These are phyloP conservation scores for Hipposideros larvatus DNA, from an alignment of 2,797 vertebrate genomes.

Conservation along the genomic window DNA sequence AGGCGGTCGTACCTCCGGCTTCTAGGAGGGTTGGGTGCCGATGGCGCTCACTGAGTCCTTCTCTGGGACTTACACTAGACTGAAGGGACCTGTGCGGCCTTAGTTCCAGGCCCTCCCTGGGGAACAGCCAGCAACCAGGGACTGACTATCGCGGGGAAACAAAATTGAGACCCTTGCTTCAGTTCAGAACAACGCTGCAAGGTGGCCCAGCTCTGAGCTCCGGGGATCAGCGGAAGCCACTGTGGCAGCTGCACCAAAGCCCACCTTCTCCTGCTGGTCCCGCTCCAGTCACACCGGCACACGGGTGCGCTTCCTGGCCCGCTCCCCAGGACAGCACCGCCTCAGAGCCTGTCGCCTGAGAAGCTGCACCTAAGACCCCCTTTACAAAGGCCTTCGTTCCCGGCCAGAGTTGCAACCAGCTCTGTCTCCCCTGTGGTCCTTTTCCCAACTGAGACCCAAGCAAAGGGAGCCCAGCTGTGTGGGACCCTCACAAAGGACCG, in stretches of 20 bases:
- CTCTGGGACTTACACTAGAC: background rate
- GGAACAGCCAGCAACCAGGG: background rate
- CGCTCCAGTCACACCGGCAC: background rate
- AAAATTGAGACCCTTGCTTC: background rate
- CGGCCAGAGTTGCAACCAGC: no score
- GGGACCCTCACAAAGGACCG: background rate
- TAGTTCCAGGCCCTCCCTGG: background rate
- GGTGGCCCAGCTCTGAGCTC: background rate
- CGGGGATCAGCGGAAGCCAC: background rate
- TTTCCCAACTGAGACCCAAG: background rate
- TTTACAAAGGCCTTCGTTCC: background rate
- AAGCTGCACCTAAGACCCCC: background rate
- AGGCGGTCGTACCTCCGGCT: background rate
- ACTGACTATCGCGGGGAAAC: fast-evolving
- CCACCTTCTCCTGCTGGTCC: background rate
- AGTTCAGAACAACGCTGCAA: background rate
- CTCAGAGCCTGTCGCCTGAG: background rate
- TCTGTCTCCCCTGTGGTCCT: fast-evolving
- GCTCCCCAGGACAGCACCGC: background rate
- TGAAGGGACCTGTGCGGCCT: background rate
- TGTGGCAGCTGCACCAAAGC: fast-evolving
- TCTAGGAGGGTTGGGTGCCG: background rate
- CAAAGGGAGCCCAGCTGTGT: background rate
- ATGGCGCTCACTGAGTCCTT: background rate
- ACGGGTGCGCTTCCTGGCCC: background rate